Evolutionary conservation across 2,888 invertebrate species (phyloP).

Genomic region (Hirudinaria manillensis): DNA sequence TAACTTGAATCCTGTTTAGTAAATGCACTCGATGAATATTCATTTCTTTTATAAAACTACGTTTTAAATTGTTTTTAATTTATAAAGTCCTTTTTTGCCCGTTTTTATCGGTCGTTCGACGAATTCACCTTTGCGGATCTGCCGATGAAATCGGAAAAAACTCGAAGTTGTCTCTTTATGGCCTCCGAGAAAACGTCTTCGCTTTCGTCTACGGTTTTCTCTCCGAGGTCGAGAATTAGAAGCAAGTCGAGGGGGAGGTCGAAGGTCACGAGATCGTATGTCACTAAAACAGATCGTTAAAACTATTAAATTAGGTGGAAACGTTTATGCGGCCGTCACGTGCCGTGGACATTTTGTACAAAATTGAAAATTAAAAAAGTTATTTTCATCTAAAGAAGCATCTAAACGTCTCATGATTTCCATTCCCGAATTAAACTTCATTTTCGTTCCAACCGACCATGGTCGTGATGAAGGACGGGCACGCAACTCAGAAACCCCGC

Average conservation of each 20-base stretch:
- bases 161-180: slow-evolving; percentile 42
- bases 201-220: slow-evolving; percentile 31
- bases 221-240: slow-evolving; percentile 40
- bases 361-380: too few relatives aligned
- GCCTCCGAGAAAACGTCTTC: slow-evolving; percentile 39
- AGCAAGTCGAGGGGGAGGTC: slow-evolving; percentile 43
- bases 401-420: not conserved
- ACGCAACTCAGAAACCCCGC: slow-evolving; percentile 40
- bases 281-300: slow-evolving; percentile 38
- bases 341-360: not conserved
- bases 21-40: not conserved
- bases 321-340: not conserved
- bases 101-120: not conserved
- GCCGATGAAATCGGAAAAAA: slow-evolving; percentile 41
- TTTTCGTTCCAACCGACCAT: slow-evolving; percentile 38
- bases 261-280: slow-evolving; percentile 40
- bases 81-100: too few relatives aligned
- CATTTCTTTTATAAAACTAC: too few relatives aligned
- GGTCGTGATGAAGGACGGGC: slow-evolving; percentile 45
- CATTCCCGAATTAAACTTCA: not conserved
- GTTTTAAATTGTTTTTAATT: too few relatives aligned
- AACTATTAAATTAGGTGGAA: slow-evolving; percentile 18
- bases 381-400: too few relatives aligned
- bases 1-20: slow-evolving; percentile 52
- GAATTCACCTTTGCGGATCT: slow-evolving; percentile 12